These are phyloP conservation scores for Zapornia atra DNA, from an alignment of 2,113 vertebrate genomes.

Conservation along the genomic window DNA sequence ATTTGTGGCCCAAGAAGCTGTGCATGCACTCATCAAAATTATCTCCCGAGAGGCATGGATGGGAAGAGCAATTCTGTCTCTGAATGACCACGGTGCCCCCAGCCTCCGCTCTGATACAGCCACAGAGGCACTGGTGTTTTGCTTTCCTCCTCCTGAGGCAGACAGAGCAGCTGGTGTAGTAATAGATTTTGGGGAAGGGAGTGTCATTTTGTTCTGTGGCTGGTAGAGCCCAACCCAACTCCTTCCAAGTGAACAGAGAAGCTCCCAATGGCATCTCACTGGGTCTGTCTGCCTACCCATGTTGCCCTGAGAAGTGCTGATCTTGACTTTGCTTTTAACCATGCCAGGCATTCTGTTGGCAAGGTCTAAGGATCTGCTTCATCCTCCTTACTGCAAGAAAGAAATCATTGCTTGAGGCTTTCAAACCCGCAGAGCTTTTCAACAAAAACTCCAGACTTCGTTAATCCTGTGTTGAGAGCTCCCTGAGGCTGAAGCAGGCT, in stretches of 20 bases:
- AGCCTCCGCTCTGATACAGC: not conserved
- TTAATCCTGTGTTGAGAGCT: not conserved
- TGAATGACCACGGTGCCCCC: not conserved
- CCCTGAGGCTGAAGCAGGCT: not conserved
- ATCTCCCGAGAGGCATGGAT: too few species aligned
- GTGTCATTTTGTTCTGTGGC: not conserved
- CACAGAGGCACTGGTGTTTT: not conserved
- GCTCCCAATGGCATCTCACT: not conserved
- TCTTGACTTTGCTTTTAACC: not conserved
- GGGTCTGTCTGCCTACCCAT: not conserved
- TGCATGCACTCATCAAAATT: not conserved
- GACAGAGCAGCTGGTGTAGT: not conserved
- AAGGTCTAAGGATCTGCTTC: not conserved
- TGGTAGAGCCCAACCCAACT: not conserved
- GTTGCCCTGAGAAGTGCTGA: not conserved
- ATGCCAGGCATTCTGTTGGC: not conserved
- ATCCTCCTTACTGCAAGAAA: not conserved
- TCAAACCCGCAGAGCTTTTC: not conserved
- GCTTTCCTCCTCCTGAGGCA: not conserved
- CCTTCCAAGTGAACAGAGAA: not conserved
- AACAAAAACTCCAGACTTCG: not conserved
- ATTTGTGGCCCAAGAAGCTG: not conserved
- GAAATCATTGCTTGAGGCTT: not conserved
- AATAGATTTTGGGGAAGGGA: not conserved
- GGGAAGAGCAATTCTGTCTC: not conserved